Base-by-base conservation (phyloP, 2,113 vertebrate species). In the Lophura nycthemera region DNA sequence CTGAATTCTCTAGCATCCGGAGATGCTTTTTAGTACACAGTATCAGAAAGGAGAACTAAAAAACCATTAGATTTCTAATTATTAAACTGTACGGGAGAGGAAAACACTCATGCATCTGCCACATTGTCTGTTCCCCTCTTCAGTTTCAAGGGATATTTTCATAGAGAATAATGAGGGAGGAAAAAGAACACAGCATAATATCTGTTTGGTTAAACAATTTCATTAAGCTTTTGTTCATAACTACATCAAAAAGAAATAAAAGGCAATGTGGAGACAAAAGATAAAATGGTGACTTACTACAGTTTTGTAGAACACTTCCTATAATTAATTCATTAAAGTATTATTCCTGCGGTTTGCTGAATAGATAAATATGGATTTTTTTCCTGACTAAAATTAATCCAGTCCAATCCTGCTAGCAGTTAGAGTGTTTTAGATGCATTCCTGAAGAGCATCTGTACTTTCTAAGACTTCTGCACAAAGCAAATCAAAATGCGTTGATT, bases 101-200 rank as follows among this genome's bases (percentile, higher is more conserved):
- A 64, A 83, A 36, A 1, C 3, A 65, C 25, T 70, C 40, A 48
- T 8, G 8, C 2, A 27, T 69, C 0, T 3, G 47, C 8, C 19
- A 72, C 6, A 50, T 69, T 0, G 34, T 42, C 45, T 79, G 6
- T 40, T 67, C 20, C 4, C 10, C 21, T 75, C 20, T 67, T 19
- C 19, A 42, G 34, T 30, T 75, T 75, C 7, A 56, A 1, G 19
- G 70, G 20, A 20, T 16, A 52, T 18, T 70, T 85, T 74, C 50
- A 57, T 32, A 52, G 75, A 50, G 30, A 6, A n/a, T 45, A 13
- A 10, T 15, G 36, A 71, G 9, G n/a, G 4, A 43, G 52, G 14
- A 71, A 78, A 73, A 34, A 77, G 16, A 66, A 15, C 7, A 61
- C 11, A 75, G 34, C 5, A 43, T 30, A 30, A 43, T 19, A 40